Evolutionary conservation across 2,888 invertebrate genomes (phyloP), one percentile per base, ranked within the genome.

Genomic region (Dicyrtoma fusca): DNA sequence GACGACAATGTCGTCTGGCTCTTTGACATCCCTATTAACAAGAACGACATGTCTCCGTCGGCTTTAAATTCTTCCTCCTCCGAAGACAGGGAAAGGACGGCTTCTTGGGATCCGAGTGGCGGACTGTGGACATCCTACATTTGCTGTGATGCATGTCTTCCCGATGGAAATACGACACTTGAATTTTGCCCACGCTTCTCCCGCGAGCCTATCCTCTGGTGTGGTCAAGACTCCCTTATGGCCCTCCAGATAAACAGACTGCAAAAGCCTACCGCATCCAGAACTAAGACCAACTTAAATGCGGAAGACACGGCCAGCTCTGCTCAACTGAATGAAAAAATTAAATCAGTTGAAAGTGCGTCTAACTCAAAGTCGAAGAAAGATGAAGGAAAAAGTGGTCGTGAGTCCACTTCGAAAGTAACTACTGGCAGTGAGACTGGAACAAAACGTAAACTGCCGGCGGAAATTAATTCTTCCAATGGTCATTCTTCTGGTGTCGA

Each of bases 41-140:
- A 49, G 13, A 25, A 26, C 10, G 45, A 21, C 19, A 21, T 23
- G 23, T 26, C 19, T 19, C 1, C 17, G 11, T 42, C 14, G 13
- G 13, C 2, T 14, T n/a, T n/a, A n/a, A 47, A 66, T 11, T 51
- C 66, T n/a, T 17, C n/a, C 13, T 10, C 44, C 10, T 21, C 47
- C n/a, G 64, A 49, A 45, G 21, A 53, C 13, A 44, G 44, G 17
- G 55, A 66, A 51, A 51, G 61, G 44, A 61, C 34, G 21, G n/a
- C 45, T 19, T 53, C 47, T 13, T 63, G 61, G 19, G 70, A 63
- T 55, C 68, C 66, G 13, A 76, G 77, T 21, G 78, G 77, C 53
- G 79, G 76, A 64, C 72, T 81, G 61, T 82, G 82, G 82, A 82
- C 81, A 10, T 79, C 81, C 25, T 82, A 81, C 73, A 76, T 81